phyloP scores from a whole-genome alignment of 92 coral and sea anemone genomes.

The Siderastrea radians region DNA sequence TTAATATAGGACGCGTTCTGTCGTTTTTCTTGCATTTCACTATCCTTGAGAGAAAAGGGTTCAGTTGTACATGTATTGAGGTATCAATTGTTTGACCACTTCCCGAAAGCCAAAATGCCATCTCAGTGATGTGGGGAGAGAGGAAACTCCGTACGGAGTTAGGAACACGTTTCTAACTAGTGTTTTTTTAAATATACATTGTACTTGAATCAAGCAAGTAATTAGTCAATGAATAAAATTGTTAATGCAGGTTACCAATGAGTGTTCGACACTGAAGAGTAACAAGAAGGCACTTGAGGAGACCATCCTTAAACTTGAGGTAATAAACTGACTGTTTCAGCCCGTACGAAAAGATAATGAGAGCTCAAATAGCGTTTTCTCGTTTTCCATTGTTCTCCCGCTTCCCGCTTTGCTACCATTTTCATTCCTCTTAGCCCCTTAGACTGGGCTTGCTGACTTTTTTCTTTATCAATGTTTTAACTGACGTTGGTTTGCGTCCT shows the following conservation, averaged over 20 bases:
- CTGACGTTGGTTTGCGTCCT: not conserved
- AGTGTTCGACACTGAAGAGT: slow-evolving; percentile 62
- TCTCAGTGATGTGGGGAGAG: no score
- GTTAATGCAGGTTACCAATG: slow-evolving; percentile 64
- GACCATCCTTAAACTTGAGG: slow-evolving; percentile 86
- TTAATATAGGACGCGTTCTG: no score
- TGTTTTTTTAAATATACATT: no score
- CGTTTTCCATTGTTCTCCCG: no score
- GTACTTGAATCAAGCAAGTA: not conserved
- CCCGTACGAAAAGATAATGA: not conserved
- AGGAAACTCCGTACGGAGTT: no score
- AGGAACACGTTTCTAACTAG: no score
- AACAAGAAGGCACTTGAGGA: slow-evolving; percentile 80
- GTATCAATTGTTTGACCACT: no score
- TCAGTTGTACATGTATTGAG: no score
- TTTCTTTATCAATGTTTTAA: not conserved
- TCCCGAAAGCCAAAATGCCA: no score
- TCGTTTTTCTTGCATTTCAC: no score
- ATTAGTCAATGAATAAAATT: not conserved
- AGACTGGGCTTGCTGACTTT: not conserved
- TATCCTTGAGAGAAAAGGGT: no score
- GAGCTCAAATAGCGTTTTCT: not conserved
- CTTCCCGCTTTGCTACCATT: no score
- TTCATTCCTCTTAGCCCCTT: not conserved
- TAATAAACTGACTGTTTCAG: slow-evolving; percentile 16